Evolutionary conservation across 1,140 invertebrate species (phyloP).

Genomic region (Cardiocondyla obscurior): DNA sequence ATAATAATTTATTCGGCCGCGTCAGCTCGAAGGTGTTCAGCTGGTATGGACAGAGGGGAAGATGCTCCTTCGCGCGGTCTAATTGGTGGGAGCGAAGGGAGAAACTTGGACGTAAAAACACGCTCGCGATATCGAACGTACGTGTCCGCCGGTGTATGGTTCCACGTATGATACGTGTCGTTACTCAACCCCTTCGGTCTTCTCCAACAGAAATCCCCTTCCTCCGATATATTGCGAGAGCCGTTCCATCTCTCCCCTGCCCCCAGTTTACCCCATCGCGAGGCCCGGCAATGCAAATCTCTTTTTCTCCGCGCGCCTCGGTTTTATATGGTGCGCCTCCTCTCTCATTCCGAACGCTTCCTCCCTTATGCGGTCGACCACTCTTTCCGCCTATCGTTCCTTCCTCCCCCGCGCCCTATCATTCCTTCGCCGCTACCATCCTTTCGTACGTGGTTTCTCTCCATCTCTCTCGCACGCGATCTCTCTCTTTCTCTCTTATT

Average conservation of each 20-base stretch:
- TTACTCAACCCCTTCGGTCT: slow-evolving; percentile 72
- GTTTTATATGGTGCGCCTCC: slow-evolving; percentile 79
- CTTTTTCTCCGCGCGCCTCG: slow-evolving; percentile 80
- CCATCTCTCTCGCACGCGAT: not conserved
- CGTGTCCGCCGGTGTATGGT: slow-evolving; percentile 73
- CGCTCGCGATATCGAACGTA: slow-evolving; percentile 74
- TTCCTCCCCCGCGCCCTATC: slow-evolving; percentile 50
- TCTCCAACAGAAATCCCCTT: slow-evolving; percentile 63
- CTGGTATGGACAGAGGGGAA: not conserved
- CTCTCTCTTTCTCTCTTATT: not conserved
- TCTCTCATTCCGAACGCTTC: slow-evolving; percentile 55
- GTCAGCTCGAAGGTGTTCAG: slow-evolving; percentile 26
- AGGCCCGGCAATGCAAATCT: slow-evolving; percentile 78
- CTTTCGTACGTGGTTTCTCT: slow-evolving; percentile 32
- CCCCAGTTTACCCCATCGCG: slow-evolving; percentile 53
- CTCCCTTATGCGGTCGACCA: slow-evolving; percentile 68
- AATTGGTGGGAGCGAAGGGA: slow-evolving; percentile 72
- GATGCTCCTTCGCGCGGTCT: slow-evolving; percentile 69
- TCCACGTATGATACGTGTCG: slow-evolving; percentile 77
- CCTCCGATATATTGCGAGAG: slow-evolving; percentile 53
- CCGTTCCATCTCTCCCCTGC: slow-evolving; percentile 40
- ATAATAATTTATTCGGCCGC: slow-evolving; percentile 16
- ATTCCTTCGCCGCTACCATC: slow-evolving; percentile 44
- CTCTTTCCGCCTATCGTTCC: slow-evolving; percentile 69
- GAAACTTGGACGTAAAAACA: slow-evolving; percentile 74